Conservation (phyloP, 1,140 invertebrate genomes). For the Rhizoglyphus robini region DNA sequence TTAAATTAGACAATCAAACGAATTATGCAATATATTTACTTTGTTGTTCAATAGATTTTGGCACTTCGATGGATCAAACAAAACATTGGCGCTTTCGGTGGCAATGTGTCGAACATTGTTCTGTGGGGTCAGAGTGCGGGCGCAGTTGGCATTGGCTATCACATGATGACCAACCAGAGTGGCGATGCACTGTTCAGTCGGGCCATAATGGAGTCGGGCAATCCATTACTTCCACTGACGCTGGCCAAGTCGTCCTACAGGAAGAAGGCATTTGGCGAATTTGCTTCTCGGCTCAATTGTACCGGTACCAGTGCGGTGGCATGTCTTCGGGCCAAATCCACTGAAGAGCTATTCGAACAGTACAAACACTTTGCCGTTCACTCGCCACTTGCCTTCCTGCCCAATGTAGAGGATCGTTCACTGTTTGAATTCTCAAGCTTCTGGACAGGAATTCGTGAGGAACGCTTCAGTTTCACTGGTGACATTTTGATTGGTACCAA, state of each 20-base stretch:
- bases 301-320: not conserved
- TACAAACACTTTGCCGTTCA: not conserved
- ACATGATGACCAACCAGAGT: not conserved
- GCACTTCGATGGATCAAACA: constrained; percentile 35
- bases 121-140: constrained; percentile 16
- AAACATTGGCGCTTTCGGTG: constrained; percentile 34
- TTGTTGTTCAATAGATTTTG: constrained; percentile 33
- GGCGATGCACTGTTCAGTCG: not conserved
- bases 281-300: not conserved
- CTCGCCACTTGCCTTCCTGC: not conserved
- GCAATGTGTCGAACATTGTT: constrained; percentile 29
- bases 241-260: not conserved
- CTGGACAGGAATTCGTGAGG: not conserved
- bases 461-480: not conserved
- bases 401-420: not conserved
- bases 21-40: not conserved
- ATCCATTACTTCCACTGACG: constrained; percentile 13
- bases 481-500: constrained; percentile 12
- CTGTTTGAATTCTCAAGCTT: not conserved
- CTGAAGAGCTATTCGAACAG: not conserved
- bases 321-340: not conserved
- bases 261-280: not conserved
- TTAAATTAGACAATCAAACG: not conserved
- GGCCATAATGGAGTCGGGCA: constrained; percentile 4
- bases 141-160: not conserved